Base-by-base conservation (phyloP, 2,113 vertebrate species). In the Myxocyprinus asiaticus region DNA sequence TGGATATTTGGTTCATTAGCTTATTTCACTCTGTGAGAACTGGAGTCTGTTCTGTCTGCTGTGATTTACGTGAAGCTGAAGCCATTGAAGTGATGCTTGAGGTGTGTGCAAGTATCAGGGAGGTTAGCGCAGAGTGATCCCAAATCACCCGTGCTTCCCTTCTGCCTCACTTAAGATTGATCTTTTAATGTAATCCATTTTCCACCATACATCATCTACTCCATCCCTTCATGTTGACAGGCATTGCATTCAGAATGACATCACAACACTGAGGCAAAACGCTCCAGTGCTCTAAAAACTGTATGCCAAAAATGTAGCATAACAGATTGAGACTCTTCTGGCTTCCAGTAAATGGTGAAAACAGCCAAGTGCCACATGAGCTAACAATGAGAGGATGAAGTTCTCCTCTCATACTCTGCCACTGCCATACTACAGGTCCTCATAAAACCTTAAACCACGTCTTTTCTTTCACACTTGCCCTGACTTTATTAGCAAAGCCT, bases 391-490 rank as follows among this genome's bases (percentile, higher is more conserved):
- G 69, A 45, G 44, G 68, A 3, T 33, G 22, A 33, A 33, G 70
- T 73, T 77, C 62, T 76, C 45, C 58, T 71, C 65, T 77, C 68
- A 80, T 82, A 78, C 73, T 69, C 67, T 45, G 10, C 56, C 80
- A 78, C 80, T 61, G 77, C 59, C 43, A 67, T 48, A 80, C 63
- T 15, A 67, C n/a, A 48, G 50, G 51, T 75, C 43, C 82, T 84
- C 70, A 22, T 82, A 84, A 84, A 86, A 79, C 17, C 64, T 44
- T 9, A 78, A 85, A 83, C 51, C 72, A 78, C 77, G 77, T 79
- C 82, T 83, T 84, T 83, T 76, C 59, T 79, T 78, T 81, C 83
- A 85, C 58, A 64, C 83, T 79, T 81, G 67, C 81, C 61, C 67
- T 50, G 71, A 72, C 45, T 81, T 86, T 81, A 83, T 79, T 84